Base-by-base conservation (phyloP, 2,888 invertebrate genomes). In the Aricia artaxerxes region DNA sequence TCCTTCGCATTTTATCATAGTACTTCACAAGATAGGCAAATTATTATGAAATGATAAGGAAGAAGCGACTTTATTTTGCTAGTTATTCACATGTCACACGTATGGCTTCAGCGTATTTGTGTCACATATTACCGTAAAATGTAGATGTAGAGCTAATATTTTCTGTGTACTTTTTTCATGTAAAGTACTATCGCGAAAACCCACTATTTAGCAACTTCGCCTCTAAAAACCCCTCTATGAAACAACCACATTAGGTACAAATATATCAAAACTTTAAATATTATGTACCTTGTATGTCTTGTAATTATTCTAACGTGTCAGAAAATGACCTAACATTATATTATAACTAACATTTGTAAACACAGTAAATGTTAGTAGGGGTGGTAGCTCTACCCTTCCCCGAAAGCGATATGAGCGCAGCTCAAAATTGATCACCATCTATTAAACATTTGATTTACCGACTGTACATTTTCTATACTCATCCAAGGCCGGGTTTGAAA, bases 401-500 rank as follows among this genome's bases (percentile, higher is more conserved):
- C 24, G 44, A 44, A 44, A 44, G 44, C 44, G 44, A 44, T 53
- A 53, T 13, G 53, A 57, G 57, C 57, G 16, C 13, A 24, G 31
- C 31, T 31, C 64, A 31, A 31, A 64, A 64, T 64, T 61, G 61
- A 61, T 1, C n/a, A 11, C 64, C 24, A 31, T 31, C 9, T 64
- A 9, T 11, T 64, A 31, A 64, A 64, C 64, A 64, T 31, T 57
- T 6, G 35, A 69, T 38, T 69, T 69, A 4, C 69, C 69, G 69
- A 69, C 35, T 69, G 69, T 69, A 69, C 35, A 69, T 69, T 69
- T 69, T 75, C 24, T 44, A 75, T 24, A 5, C 49, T 75, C 49
- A 49, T 49, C 11, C 76, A 76, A 76, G 76, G 76, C 53, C 49
- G 35, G 16, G 57, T 57, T 76, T 76, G 76, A 76, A 76, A 57